Conservation (phyloP, 2,113 vertebrate genomes). For the Beaufortia kweichowensis region DNA sequence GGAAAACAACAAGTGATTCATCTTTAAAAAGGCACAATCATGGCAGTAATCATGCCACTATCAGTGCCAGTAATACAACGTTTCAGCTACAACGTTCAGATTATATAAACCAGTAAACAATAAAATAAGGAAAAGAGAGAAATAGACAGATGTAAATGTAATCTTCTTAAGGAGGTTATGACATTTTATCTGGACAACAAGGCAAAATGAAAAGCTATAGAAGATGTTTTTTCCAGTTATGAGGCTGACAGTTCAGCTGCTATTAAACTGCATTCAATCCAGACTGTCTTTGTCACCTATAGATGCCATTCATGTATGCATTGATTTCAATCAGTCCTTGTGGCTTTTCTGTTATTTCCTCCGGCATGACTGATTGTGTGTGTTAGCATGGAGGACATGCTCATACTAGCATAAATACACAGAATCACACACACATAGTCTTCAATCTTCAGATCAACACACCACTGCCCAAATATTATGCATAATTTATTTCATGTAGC, state of each 20-base stretch:
- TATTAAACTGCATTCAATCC: neutral
- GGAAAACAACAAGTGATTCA: no score
- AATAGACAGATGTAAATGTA: no score
- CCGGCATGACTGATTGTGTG: constrained; percentile 12
- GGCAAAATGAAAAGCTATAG: neutral
- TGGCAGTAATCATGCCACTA: no score
- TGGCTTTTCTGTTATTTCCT: neutral
- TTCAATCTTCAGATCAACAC: constrained; percentile 42
- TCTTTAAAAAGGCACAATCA: no score
- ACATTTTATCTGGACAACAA: neutral
- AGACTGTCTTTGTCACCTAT: constrained; percentile 25
- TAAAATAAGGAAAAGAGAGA: no score
- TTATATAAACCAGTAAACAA: no score
- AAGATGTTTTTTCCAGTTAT: neutral
- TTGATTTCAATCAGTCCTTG: constrained; percentile 37
- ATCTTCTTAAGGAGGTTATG: no score
- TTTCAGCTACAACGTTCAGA: no score
- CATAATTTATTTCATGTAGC: constrained; percentile 50
- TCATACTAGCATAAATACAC: constrained; percentile 27
- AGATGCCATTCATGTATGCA: constrained; percentile 34
- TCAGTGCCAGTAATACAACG: no score
- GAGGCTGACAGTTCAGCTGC: neutral
- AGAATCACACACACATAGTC: constrained; percentile 14
- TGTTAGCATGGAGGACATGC: constrained; percentile 10
- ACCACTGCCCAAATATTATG: constrained; percentile 27